Evolutionary conservation across 2,797 vertebrate species (phyloP).

Genomic region (Labeo calbasu): DNA sequence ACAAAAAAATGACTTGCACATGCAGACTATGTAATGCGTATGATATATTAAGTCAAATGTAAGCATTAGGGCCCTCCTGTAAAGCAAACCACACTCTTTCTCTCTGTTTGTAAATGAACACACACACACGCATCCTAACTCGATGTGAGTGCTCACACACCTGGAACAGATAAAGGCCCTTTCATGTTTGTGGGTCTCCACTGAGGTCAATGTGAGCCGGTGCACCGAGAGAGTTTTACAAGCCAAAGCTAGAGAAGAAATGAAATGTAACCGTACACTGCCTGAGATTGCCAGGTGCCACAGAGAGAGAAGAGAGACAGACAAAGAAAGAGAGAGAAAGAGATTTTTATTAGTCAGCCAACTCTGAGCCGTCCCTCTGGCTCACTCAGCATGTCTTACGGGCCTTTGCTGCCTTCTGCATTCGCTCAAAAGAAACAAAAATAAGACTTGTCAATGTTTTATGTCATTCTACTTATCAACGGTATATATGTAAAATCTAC

Average conservation of each 20-base stretch:
- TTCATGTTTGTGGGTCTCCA: conserved; percentile 80
- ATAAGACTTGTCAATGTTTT: conserved; percentile 51
- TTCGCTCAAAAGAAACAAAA: conserved; percentile 58
- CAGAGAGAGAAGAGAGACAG: conserved; percentile 60
- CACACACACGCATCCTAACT: conserved; percentile 23
- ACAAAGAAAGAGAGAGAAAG: conserved; percentile 19
- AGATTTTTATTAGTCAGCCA: conserved; percentile 70
- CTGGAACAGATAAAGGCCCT: conserved; percentile 83
- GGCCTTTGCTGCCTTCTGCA: conserved; percentile 60
- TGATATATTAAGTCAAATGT: neutral
- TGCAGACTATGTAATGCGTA: neutral
- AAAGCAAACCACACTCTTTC: conserved; percentile 53
- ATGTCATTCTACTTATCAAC: conserved; percentile 69
- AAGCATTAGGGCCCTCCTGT: neutral
- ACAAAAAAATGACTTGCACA: neutral
- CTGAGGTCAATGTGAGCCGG: conserved; percentile 77
- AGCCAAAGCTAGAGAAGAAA: conserved; percentile 71
- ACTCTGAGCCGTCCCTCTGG: conserved; percentile 63
- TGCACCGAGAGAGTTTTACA: conserved; percentile 79
- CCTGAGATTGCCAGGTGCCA: conserved; percentile 70
- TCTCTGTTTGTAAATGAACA: conserved; percentile 53
- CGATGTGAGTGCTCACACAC: conserved; percentile 74
- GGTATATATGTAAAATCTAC: conserved; percentile 61
- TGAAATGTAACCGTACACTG: conserved; percentile 74
- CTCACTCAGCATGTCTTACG: conserved; percentile 58